Percentiles rank a stretch among this genome's conserved stretches.
Evolutionary conservation across 2,888 invertebrate species (phyloP).

Genomic region (Trachelus stipa): DNA sequence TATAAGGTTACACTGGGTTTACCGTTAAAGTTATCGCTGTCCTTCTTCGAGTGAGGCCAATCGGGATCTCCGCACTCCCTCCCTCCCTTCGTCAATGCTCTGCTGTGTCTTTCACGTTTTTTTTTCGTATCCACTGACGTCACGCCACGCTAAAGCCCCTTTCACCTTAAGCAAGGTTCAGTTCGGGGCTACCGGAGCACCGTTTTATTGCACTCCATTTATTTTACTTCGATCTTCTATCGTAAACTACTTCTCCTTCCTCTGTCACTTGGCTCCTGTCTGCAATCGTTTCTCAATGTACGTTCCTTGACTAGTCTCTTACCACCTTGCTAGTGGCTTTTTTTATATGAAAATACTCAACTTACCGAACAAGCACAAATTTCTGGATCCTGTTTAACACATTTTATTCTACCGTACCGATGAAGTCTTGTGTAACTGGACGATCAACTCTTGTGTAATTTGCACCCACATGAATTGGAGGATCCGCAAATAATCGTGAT

Average conservation of each 20-base stretch:
- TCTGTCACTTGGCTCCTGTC: not conserved
- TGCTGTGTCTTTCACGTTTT: constrained; percentile 2
- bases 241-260: not conserved
- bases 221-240: not conserved
- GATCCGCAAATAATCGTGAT: not conserved
- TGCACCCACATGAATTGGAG: not conserved
- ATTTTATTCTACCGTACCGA: not conserved
- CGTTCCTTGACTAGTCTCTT: not conserved
- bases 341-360: not conserved
- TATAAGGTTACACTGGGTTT: constrained; percentile 59
- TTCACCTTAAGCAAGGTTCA: constrained; percentile 42
- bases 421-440: not conserved
- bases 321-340: not conserved
- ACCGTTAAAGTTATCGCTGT: constrained; percentile 56
- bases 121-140: constrained; percentile 36
- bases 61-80: constrained; percentile 36
- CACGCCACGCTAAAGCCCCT: constrained; percentile 41
- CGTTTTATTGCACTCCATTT: constrained; percentile 1
- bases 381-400: not conserved
- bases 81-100: not conserved
- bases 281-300: not conserved
- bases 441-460: not conserved
- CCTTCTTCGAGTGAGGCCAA: constrained; percentile 29
- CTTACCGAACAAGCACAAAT: not conserved
- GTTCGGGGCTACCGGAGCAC: constrained; percentile 12